Conservation (phyloP, 2,888 invertebrate species). For the Rhingia campestris region DNA sequence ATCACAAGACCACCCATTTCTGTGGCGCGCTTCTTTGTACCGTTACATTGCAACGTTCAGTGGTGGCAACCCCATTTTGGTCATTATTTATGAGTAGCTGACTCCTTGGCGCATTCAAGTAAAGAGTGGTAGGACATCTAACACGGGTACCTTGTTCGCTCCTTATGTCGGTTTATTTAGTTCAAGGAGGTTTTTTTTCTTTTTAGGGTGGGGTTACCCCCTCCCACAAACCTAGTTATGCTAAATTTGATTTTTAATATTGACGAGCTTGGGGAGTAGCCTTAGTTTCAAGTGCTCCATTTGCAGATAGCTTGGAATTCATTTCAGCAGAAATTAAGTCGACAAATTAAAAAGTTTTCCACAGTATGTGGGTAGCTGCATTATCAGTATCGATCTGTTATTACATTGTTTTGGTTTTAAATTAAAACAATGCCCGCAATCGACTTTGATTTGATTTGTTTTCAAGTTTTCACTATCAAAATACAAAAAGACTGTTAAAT, state of each 20-base stretch:
- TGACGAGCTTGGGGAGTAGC: slow-evolving; percentile 57
- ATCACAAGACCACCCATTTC: slow-evolving; percentile 18
- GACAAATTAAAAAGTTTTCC: too few relatives aligned
- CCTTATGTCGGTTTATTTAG: slow-evolving; percentile 52
- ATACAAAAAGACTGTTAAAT: too few relatives aligned
- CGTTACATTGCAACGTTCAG: slow-evolving; percentile 23
- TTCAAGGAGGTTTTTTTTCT: slow-evolving; percentile 54
- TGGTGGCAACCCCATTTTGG: slow-evolving; percentile 64
- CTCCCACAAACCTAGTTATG: slow-evolving; percentile 29
- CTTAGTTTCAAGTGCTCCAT: neutral
- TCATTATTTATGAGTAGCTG: slow-evolving; percentile 71
- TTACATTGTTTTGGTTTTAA: too few relatives aligned
- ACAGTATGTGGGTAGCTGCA: too few relatives aligned
- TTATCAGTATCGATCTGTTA: too few relatives aligned
- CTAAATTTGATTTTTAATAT: slow-evolving; percentile 69
- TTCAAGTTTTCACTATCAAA: too few relatives aligned
- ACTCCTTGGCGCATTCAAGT: slow-evolving; percentile 70
- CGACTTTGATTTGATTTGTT: too few relatives aligned
- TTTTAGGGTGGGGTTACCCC: neutral
- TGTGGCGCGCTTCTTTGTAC: neutral
- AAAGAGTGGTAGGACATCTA: slow-evolving; percentile 56
- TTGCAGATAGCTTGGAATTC: neutral
- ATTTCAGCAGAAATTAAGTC: slow-evolving; percentile 10
- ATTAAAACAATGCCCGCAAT: too few relatives aligned
- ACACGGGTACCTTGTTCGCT: slow-evolving; percentile 23